Evolutionary conservation across 2,797 vertebrate genomes (phyloP).

Genomic region (Remorina albescens): DNA sequence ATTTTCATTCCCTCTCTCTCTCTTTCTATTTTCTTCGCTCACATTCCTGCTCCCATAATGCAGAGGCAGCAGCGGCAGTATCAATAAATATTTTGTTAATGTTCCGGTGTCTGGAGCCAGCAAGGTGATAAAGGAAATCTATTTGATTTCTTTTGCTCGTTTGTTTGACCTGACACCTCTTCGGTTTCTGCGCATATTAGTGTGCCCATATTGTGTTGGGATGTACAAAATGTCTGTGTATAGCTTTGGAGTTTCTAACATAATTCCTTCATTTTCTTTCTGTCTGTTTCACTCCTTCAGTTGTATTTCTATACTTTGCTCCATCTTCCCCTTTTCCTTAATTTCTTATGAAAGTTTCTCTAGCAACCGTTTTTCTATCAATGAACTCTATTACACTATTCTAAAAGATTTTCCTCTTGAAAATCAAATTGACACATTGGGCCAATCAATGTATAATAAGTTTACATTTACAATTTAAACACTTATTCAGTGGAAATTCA

Average conservation of each 20-base stretch:
- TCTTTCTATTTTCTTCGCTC: constrained; percentile 39
- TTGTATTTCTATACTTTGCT: not conserved
- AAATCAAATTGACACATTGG: too few species aligned
- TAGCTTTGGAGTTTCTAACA: constrained; percentile 7
- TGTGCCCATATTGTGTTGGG: constrained; percentile 26
- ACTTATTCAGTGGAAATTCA: too few species aligned
- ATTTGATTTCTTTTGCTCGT: constrained; percentile 68
- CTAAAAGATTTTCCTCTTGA: too few species aligned
- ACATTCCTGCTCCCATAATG: constrained; percentile 58
- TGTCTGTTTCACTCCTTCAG: not conserved
- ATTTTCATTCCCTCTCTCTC: constrained; percentile 20
- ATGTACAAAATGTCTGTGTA: not conserved
- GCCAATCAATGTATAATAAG: too few species aligned
- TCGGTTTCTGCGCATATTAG: constrained; percentile 20
- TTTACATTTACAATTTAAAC: too few species aligned
- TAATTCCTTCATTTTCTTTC: constrained; percentile 4
- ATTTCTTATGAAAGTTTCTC: not conserved
- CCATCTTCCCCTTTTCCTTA: not conserved
- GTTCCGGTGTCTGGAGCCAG: constrained; percentile 71
- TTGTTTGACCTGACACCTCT: constrained; percentile 57
- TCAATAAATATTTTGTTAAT: constrained; percentile 80
- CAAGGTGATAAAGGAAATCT: constrained; percentile 76
- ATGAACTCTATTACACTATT: too few species aligned
- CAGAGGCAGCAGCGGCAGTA: constrained; percentile 66
- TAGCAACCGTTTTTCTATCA: too few species aligned